Base-by-base conservation (phyloP, 2,797 vertebrate species). In the Peromyscus eremicus region DNA sequence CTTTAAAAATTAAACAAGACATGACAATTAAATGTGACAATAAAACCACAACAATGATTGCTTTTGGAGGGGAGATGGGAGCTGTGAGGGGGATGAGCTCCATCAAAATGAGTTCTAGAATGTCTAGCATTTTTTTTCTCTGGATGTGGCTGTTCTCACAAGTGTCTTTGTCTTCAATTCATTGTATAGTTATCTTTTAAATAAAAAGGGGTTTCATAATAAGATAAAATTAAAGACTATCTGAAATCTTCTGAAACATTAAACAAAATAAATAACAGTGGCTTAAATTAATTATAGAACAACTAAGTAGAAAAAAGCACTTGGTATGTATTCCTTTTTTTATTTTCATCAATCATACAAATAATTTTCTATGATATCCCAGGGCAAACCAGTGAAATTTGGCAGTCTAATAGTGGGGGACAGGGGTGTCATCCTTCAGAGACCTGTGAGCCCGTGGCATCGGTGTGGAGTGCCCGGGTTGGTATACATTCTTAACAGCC, bases 221-320 rank as follows among this genome's bases (percentile, higher is more conserved):
- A 21, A 80, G 87, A 70, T 77, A 70, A 17, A 91, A 3, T 14
- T 90, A 87, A 91, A 27, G 13, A 71, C 40, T 92, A 66, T 79
- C 60, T 83, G 29, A 85, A 89, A 82, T 49, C 19, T 16, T 95
- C 49, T 75, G 19, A 92, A 93, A 92, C 1, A 66, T 66, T 95
- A 77, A 92, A 68, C 25, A 32, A 60, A 84, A 43, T 81, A 12
- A 84, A 23, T 94, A 37, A 93, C 2, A 43, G 12, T 13, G 4
- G 76, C 1, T 57, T 95, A 64, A 37, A 8, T 81, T 46, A 93
- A 32, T 84, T 97, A 46, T 55, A 92, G 98, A 96, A 79, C 64
- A 92, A 46, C 93, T 13, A 25, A 92, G 85, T 94, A 62, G 49
- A 60, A 17, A n/a, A 49, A 88, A 85, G 6, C 49, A 62, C 43